Evolutionary conservation across 2,888 invertebrate genomes (phyloP), one percentile per base, ranked within the genome.

Genomic region (Drosophila bunnanda): DNA sequence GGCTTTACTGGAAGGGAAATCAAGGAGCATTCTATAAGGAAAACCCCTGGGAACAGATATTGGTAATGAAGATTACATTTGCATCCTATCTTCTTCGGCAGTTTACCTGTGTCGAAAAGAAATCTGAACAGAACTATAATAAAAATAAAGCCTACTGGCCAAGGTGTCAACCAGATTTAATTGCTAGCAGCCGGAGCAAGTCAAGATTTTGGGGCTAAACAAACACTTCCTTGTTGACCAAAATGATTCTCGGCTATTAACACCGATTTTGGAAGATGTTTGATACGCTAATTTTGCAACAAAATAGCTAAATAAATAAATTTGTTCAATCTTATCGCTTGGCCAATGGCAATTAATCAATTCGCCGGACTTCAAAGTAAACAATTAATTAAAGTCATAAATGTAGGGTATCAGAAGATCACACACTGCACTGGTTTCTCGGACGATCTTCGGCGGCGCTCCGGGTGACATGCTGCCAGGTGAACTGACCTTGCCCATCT

Each of bases 401-500:
- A 71, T 69, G 71, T 70, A 55, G 73, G 61, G 70, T 70, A 72
- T 61, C 48, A 55, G 62, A 61, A 61, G 69, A 70, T 69, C 73
- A 62, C 55, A 72, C 62, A 44, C 17, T 28, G 48, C 34, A 15
- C 32, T 39, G 12, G 34, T 44, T 58, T 38, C 41, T 39, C 38
- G 64, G 62, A 62, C 36, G 54, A 61, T 72, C 62, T 52, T 55
- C 62, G 73, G 41, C 74, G 64, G 56, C 65, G 64, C 71, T 72
- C 71, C 74, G 65, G 65, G 74, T 44, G 71, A 56, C 62, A 55
- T 62, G 50, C 41, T 52, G 48, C 55, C 53, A 54, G 64, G 43
- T 46, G 88, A 88, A 82, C 85, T 82, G 88, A 88, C 82, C 82
- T 82, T 82, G 88, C 80, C 58, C 77, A 84, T 82, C 84, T 43